A percentile compares a stretch with the other conserved stretches of the same genome.
These are phyloP conservation scores for Leptodactylus fallax DNA, from an alignment of 2,797 vertebrate genomes.

Conservation along the genomic window DNA sequence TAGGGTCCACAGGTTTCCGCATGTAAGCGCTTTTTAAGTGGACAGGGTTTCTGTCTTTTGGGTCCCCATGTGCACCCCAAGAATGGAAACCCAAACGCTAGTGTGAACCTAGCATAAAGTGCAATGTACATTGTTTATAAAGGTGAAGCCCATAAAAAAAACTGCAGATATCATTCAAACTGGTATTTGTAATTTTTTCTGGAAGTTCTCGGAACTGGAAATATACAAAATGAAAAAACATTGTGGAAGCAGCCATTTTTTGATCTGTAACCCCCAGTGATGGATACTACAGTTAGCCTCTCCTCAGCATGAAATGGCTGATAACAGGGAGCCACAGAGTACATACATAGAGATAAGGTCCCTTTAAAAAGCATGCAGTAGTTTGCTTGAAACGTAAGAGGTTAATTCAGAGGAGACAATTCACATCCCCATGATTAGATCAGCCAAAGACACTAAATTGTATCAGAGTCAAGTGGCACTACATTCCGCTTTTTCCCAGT, in stretches of 20 bases:
- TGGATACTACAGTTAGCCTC: not conserved
- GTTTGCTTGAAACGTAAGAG: conserved; percentile 10
- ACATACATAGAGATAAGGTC: not conserved
- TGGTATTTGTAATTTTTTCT: not conserved
- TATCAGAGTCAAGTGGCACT: conserved; percentile 43
- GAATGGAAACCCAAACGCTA: too few species aligned
- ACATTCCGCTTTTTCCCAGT: conserved; percentile 40
- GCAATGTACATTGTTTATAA: too few species aligned
- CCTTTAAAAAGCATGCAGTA: not conserved
- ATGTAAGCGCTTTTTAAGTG: too few species aligned
- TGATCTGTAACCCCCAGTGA: not conserved
- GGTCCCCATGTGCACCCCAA: too few species aligned
- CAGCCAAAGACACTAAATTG: conserved; percentile 45
- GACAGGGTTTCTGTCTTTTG: too few species aligned
- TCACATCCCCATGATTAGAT: conserved; percentile 17
- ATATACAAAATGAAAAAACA: not conserved
- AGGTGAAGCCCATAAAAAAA: not conserved
- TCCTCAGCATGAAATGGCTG: not conserved
- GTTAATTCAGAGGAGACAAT: conserved; percentile 35
- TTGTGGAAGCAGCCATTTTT: not conserved
- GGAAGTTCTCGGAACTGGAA: not conserved
- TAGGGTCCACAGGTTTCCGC: too few species aligned
- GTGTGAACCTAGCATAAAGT: too few species aligned
- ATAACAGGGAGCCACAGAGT: not conserved
- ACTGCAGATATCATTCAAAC: not conserved